A percentile compares a stretch with the other conserved stretches of the same genome.
Conservation (phyloP, 2,888 invertebrate species). For the Acrobeloides nanus region DNA sequence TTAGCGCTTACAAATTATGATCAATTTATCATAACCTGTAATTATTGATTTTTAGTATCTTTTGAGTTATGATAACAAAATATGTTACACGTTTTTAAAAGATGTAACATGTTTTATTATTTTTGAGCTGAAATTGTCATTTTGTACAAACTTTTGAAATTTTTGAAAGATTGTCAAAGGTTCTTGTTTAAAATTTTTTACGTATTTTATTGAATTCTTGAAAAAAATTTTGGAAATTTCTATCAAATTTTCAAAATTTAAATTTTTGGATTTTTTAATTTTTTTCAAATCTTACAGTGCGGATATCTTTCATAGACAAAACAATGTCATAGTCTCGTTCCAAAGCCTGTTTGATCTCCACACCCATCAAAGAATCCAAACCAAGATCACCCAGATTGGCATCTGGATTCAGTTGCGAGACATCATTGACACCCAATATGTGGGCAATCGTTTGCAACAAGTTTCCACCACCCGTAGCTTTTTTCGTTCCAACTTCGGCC, state of each 20-base stretch:
- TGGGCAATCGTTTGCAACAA: constrained; percentile 52
- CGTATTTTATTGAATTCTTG: constrained; percentile 1
- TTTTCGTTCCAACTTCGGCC: constrained; percentile 43
- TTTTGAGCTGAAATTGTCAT: no score
- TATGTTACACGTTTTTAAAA: no score
- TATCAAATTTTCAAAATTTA: no score
- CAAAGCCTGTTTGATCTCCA: constrained; percentile 75
- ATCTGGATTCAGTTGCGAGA: constrained; percentile 68
- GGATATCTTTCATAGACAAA: constrained; percentile 68
- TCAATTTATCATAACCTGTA: no score
- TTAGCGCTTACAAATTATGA: no score
- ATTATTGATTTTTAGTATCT: no score
- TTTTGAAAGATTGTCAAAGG: no score
- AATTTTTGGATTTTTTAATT: background rate
- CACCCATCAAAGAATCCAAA: constrained; percentile 96
- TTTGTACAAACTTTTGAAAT: no score
- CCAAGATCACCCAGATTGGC: constrained; percentile 84
- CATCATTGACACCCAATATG: constrained; percentile 71
- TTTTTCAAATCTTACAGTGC: constrained; percentile 26
- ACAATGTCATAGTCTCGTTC: constrained; percentile 71
- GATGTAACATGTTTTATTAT: no score
- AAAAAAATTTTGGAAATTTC: no score
- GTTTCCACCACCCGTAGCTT: constrained; percentile 55
- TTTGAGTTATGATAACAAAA: no score
- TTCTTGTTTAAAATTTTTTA: no score